Evolutionary conservation across 2,113 vertebrate genomes (phyloP), one percentile per base, ranked within the genome.

Genomic region (Etheostoma cragini): DNA sequence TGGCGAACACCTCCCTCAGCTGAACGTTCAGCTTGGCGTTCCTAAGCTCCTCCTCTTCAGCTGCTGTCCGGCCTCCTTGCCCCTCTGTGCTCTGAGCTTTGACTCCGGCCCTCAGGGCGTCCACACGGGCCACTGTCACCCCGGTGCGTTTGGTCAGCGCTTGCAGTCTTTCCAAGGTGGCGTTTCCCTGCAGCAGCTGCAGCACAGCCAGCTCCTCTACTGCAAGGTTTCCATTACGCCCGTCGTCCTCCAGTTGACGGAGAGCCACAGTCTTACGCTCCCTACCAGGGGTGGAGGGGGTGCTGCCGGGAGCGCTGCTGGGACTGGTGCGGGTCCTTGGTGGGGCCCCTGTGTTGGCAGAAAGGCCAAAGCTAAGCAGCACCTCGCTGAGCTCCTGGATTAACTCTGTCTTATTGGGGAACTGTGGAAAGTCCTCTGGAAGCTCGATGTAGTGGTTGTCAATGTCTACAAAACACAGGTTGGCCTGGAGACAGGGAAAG

Each of bases 401-500:
- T 57, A 98, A 96, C 88, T 98, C 96, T 1, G 95, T 49, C 82
- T 96, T 97, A 88, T 97, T 97, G 70, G 97, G 97, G 50, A 98
- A 97, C 85, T 97, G 96, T 1, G 97, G 97, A 61, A 98, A 97
- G 80, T 98, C 97, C 86, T 98, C 97, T 0, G 97, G 97, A 50
- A 98, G 90, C 66, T 98, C 97, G 0, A 98, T 96, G 85, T 94
- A 96, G 89, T 97, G 96, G 94, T 97, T 97, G 84, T 98, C 97
- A 0, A 98, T 96, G 89, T 98, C 97, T 65, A 98, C 97, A 45
- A 98, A 98, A 78, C 97, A 98, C 85, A 98, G 90, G 86, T 98
- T 98, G 47, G 97, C 97, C 97, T 98, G 89, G 83, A 10, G 92
- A 5, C 12, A 80, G 19, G 12, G 79, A 50, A 84, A 86, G 8